Evolutionary conservation across 2,888 invertebrate genomes (phyloP), one percentile per base, ranked within the genome.

Genomic region (Drosophila mayaguana): DNA sequence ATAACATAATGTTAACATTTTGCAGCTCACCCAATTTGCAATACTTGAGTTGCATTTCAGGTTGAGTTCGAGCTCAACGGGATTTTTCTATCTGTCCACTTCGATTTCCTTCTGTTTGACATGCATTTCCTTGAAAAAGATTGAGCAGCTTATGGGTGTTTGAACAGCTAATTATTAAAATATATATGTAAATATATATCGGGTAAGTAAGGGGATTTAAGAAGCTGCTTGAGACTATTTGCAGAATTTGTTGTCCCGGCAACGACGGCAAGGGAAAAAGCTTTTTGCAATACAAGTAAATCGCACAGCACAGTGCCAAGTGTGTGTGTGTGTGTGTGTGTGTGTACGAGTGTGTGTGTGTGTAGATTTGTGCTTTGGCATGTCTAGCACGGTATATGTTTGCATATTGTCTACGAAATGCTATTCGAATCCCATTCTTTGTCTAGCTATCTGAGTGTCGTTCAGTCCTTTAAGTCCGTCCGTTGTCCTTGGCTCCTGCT

Each of bases 381-480:
- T 77, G 71, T 81, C 73, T 72, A 73, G 88, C 70, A 73, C 75
- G 70, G 84, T 67, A 77, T 89, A 82, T 85, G 88, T 88, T 80
- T 80, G 89, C 87, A 83, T 84, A 81, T 88, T 85, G 89, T 88
- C 89, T 84, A 61, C 72, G 88, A 84, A 87, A 76, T 86, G 81
- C 80, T 72, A 74, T 85, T 72, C 73, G 60, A 77, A 63, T 80
- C 63, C 50, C 53, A 57, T 57, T 62, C 79, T 63, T 46, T 60
- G 85, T 72, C 70, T 69, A 57, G 62, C 75, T 55, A 53, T 64
- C 67, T 65, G 65, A 50, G 60, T 67, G 67, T 63, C 59, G 38
- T 45, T 56, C 55, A 32, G 70, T 61, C 34, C 45, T 40, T 42
- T 46, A 42, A 20, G 60, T 48, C 40, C n/a, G 59, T 68, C 59